Conservation (phyloP, 2,888 invertebrate genomes). For the Drosophila acutilabella region DNA sequence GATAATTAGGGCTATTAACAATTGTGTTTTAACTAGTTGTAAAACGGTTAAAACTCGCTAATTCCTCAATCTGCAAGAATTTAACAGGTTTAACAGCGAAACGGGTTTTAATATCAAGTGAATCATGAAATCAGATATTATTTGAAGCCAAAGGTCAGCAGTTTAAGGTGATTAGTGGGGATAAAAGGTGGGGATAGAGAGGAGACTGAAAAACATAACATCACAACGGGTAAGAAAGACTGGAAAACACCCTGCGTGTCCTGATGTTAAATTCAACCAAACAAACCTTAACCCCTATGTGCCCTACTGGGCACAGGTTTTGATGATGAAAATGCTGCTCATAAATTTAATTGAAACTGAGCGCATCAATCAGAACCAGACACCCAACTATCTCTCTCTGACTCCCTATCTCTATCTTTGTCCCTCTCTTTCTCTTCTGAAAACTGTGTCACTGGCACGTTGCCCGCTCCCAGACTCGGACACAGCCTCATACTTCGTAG, state of each 20-base stretch:
- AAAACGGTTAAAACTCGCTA: slow-evolving; percentile 32
- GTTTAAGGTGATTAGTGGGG: slow-evolving; percentile 56
- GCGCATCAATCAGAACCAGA: slow-evolving; percentile 53
- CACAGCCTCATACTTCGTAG: slow-evolving; percentile 4
- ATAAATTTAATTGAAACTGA: slow-evolving; percentile 64
- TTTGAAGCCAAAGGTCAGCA: slow-evolving; percentile 18
- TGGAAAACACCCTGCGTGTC: too few relatives aligned
- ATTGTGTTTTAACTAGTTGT: slow-evolving; percentile 36
- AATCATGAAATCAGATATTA: slow-evolving; percentile 6
- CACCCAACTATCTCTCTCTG: background rate
- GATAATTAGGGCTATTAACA: slow-evolving; percentile 42
- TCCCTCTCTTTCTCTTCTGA: background rate
- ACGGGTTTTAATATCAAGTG: slow-evolving; percentile 29
- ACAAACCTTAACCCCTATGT: too few relatives aligned
- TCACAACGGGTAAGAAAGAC: too few relatives aligned
- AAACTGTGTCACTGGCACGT: slow-evolving; percentile 66
- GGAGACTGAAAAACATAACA: background rate
- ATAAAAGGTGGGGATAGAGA: background rate
- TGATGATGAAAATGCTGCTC: slow-evolving; percentile 49
- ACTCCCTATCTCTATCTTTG: background rate
- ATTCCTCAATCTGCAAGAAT: slow-evolving; percentile 55
- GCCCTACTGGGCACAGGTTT: too few relatives aligned
- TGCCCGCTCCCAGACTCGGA: slow-evolving; percentile 25
- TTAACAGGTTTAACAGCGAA: slow-evolving; percentile 31
- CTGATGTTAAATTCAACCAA: too few relatives aligned